Conservation (phyloP, 2,888 invertebrate genomes). For the Camptogramma bilineatum region DNA sequence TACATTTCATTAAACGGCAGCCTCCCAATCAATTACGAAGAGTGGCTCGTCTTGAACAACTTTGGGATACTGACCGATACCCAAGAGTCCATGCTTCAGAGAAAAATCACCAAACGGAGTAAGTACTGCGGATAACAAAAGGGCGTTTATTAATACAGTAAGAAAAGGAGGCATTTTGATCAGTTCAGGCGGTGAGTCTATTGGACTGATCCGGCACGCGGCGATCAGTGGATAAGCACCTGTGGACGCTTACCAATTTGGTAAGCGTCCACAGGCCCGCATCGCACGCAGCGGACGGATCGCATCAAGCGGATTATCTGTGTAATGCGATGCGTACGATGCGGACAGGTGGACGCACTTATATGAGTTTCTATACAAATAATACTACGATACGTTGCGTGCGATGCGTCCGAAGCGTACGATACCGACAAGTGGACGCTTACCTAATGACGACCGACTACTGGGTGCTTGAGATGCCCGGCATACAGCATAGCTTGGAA, state of each 20-base stretch:
- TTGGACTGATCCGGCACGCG: constrained; percentile 62
- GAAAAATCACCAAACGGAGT: constrained; percentile 61
- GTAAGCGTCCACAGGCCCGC: no score
- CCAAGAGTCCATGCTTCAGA: constrained; percentile 61
- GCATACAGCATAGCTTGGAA: constrained; percentile 25
- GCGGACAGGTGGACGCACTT: no score
- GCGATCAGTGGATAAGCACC: no score
- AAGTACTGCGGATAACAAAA: constrained; percentile 58
- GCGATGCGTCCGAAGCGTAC: no score
- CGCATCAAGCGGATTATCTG: no score
- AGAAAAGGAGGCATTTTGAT: constrained; percentile 64
- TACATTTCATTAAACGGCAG: constrained; percentile 55
- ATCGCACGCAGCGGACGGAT: no score
- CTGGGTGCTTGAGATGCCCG: constrained; percentile 66
- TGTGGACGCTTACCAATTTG: no score
- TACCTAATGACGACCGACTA: constrained; percentile 64
- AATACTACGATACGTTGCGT: no score
- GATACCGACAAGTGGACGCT: no score
- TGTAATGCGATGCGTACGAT: no score
- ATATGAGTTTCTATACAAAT: no score
- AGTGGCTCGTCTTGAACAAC: constrained; percentile 71
- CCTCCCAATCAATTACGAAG: constrained; percentile 60
- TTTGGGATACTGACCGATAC: constrained; percentile 65
- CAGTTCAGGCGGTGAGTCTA: constrained; percentile 48
- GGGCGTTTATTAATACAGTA: constrained; percentile 60